Conservation (phyloP, 2,113 vertebrate species). For the Nycticryphes semicollaris region DNA sequence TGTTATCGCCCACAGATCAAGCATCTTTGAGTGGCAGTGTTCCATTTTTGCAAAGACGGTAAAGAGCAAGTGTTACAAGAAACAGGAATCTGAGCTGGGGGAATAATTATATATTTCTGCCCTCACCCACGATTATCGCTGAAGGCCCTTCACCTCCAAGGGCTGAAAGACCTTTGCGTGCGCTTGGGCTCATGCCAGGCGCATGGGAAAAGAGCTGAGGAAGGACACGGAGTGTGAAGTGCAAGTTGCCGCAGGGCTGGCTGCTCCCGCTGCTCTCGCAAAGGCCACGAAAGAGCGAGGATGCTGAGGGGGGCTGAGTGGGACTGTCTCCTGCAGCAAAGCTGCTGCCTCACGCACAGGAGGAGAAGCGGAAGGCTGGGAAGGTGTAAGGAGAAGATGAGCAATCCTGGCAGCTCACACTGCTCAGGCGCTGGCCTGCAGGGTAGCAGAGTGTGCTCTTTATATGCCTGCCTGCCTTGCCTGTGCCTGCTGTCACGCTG, state of each 20-base stretch:
- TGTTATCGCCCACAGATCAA: background rate
- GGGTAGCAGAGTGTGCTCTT: background rate
- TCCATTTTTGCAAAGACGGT: background rate
- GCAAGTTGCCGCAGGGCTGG: background rate
- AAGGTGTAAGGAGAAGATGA: background rate
- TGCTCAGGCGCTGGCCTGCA: background rate
- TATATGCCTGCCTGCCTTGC: background rate
- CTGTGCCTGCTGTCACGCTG: background rate
- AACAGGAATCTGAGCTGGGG: background rate
- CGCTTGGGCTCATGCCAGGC: background rate
- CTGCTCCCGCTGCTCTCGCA: background rate
- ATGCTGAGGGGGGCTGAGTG: background rate
- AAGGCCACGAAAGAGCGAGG: rapidly evolving
- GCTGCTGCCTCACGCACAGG: background rate
- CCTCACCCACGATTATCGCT: background rate
- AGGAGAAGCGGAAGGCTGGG: background rate
- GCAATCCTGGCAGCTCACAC: background rate
- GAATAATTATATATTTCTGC: background rate
- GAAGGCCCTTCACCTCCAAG: background rate
- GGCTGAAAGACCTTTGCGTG: background rate
- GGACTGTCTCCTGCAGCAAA: background rate
- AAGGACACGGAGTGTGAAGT: background rate
- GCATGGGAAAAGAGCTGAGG: background rate
- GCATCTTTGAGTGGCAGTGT: background rate
- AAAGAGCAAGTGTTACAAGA: background rate